These are phyloP conservation scores for Drosophila malerkotliana DNA, from an alignment of 1,140 invertebrate species.

Conservation along the genomic window DNA sequence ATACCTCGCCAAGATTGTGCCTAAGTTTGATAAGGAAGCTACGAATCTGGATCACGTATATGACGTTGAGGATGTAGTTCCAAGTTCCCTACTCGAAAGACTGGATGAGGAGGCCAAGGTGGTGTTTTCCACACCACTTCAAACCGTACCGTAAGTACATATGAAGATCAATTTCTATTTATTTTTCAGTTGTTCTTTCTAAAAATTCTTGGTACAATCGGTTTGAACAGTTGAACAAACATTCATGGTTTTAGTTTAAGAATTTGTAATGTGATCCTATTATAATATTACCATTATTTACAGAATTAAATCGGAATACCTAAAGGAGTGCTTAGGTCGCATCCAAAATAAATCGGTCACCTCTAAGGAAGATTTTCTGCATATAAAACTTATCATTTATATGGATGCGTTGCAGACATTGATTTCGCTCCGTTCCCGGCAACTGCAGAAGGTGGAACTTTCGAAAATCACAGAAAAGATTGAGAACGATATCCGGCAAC, in stretches of 20 bases:
- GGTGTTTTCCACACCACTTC: conserved; percentile 42
- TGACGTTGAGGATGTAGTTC: conserved; percentile 64
- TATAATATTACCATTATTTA: not conserved
- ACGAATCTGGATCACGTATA: conserved; percentile 61
- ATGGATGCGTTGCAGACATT: conserved; percentile 74
- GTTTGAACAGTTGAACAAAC: no score
- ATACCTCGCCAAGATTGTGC: conserved; percentile 66
- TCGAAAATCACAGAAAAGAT: conserved; percentile 76
- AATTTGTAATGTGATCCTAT: not conserved
- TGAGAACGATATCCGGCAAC: conserved; percentile 74
- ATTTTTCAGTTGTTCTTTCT: no score
- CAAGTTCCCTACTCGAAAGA: conserved; percentile 53
- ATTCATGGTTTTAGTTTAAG: no score
- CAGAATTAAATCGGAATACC: conserved; percentile 70
- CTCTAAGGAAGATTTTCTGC: conserved; percentile 47
- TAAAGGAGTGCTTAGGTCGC: conserved; percentile 46
- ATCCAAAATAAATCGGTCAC: conserved; percentile 51
- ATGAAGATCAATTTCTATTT: no score
- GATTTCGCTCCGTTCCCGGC: conserved; percentile 58
- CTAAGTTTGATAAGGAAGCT: conserved; percentile 65
- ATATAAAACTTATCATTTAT: conserved; percentile 78
- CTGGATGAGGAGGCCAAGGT: conserved; percentile 78
- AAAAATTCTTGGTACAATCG: no score
- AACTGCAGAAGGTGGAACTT: conserved; percentile 62
- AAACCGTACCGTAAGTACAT: conserved; percentile 65